These are phyloP conservation scores for Tipula vernalis DNA, from an alignment of 2,888 invertebrate genomes.

Conservation along the genomic window DNA sequence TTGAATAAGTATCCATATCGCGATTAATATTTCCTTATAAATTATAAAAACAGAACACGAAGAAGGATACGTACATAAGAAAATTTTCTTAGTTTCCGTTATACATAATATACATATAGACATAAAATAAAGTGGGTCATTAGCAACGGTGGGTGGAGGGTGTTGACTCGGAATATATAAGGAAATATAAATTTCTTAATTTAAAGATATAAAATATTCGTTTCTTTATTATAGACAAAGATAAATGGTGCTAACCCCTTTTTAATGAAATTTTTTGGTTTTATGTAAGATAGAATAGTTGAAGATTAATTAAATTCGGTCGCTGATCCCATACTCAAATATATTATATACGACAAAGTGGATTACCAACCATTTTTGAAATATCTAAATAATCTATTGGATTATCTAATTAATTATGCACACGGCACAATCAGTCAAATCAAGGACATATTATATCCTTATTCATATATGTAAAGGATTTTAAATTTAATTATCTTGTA, in stretches of 20 bases:
- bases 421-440: neutral
- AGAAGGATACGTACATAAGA: neutral
- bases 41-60: neutral
- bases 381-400: neutral
- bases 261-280: neutral
- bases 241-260: neutral
- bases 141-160: neutral
- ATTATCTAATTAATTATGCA: neutral
- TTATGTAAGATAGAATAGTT: neutral
- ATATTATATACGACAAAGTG: neutral
- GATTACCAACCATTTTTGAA: neutral
- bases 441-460: neutral
- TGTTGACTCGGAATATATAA: neutral
- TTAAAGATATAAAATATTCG: neutral
- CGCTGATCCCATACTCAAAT: neutral
- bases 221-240: neutral
- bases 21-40: neutral
- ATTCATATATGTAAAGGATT: neutral
- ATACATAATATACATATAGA: neutral
- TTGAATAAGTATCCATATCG: neutral
- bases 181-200: neutral
- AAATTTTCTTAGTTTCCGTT: neutral
- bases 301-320: neutral
- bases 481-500: neutral
- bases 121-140: neutral